These are phyloP conservation scores for Hafferia zeledoni DNA, from an alignment of 2,797 vertebrate species.

Conservation along the genomic window DNA sequence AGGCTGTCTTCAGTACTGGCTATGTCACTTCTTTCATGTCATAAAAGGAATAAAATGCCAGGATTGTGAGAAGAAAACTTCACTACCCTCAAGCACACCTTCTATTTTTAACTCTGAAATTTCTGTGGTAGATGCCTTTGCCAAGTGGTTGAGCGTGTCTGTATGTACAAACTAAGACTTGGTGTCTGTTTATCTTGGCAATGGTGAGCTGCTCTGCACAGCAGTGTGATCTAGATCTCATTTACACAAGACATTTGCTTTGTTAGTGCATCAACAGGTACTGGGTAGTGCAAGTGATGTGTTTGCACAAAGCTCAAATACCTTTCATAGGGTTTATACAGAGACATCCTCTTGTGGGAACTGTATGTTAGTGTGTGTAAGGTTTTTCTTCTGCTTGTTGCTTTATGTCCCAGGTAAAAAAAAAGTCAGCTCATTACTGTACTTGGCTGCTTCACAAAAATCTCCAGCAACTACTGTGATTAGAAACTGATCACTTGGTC, in stretches of 20 bases:
- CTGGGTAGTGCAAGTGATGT: not conserved
- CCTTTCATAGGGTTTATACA: not conserved
- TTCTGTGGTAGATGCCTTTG: not conserved
- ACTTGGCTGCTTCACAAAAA: not conserved
- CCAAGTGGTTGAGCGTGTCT: not conserved
- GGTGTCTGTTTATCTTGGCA: not conserved
- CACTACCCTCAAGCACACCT: not conserved
- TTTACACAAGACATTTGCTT: not conserved
- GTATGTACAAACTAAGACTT: not conserved
- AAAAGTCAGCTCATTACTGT: not conserved
- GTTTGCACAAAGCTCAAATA: not conserved
- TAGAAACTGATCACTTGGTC: not conserved
- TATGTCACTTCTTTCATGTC: not conserved
- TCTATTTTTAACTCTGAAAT: constrained; percentile 30
- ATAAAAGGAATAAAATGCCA: not conserved
- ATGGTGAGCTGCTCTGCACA: not conserved
- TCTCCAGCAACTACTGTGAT: not conserved
- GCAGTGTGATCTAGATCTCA: not conserved
- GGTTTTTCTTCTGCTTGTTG: not conserved
- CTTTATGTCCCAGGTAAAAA: not conserved
- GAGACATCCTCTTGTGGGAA: not conserved
- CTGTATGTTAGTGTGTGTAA: not conserved
- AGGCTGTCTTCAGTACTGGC: not conserved
- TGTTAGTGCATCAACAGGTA: not conserved
- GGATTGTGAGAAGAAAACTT: constrained; percentile 13